Evolutionary conservation across 2,113 vertebrate genomes (phyloP), one percentile per base, ranked within the genome.

Genomic region (Uria aalge): DNA sequence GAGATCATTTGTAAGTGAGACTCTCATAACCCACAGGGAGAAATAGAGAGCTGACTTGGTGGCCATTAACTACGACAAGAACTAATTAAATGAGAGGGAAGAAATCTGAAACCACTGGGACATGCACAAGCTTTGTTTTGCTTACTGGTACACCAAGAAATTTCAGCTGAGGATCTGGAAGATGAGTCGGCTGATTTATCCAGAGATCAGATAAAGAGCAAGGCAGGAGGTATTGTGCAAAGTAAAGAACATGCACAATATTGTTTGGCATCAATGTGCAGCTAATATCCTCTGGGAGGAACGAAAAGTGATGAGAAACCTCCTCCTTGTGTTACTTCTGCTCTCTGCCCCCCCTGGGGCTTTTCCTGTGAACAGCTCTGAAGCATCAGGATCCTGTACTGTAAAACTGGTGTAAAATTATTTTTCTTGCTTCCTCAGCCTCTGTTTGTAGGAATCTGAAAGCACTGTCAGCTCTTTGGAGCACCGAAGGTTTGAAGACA

Each of bases 61-160:
- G 73, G 34, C 75, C 64, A 40, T 86, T 92, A 91, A 50, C 13
- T 80, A 27, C 68, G 68, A 74, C 52, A 76, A 48, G 34, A 91
- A 68, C 56, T 92, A 78, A 95, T 95, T 95, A 94, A 92, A 74
- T n/a, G 57, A 76, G 50, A 41, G 24, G 21, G 48, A 80, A 90
- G 48, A 60, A 86, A 63, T 68, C 60, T 88, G 60, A 91, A 88
- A 82, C 60, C 55, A 41, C 24, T 66, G 85, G 69, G 71, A 75
- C 21, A 13, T 1, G 1, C 34, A 52, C 18, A 56, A 66, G 50
- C n/a, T 92, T 80, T 81, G 22, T 88, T 92, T 90, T 90, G 5
- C 48, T 84, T 81, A 30, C 36, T 34, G 38, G 53, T 77, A 71
- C 36, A 30, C 53, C 10, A 30, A 77, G 74, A 94, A 83, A 86